Percentiles rank a stretch among this genome's conserved stretches.
These are phyloP conservation scores for Chloebia gouldiae DNA, from an alignment of 2,113 vertebrate genomes.

Conservation along the genomic window DNA sequence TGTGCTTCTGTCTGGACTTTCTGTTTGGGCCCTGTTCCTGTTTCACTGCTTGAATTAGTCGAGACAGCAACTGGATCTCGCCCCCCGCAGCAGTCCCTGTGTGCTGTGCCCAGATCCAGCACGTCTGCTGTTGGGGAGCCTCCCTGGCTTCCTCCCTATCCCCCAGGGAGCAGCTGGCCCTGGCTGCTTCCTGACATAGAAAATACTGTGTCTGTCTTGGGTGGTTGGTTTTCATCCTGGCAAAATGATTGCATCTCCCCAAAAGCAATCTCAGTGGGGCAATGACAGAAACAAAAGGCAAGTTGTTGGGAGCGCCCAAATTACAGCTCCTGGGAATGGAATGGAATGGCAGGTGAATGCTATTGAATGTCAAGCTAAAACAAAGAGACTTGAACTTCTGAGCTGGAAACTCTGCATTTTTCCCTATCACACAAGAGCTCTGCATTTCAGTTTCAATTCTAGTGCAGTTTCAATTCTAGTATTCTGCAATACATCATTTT, in stretches of 20 bases:
- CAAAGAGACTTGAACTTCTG: not conserved
- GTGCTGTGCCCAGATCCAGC: not conserved
- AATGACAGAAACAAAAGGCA: not conserved
- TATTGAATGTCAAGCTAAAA: not conserved
- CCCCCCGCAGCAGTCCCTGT: not conserved
- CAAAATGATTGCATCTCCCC: not conserved
- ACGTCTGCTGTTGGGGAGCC: not conserved
- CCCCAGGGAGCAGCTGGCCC: not conserved
- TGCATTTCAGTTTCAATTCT: not conserved
- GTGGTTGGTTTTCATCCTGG: not conserved
- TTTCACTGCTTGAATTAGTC: accelerated
- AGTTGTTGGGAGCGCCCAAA: not conserved
- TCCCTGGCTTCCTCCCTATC: not conserved
- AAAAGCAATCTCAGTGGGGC: not conserved
- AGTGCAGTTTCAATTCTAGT: not conserved
- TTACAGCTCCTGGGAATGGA: not conserved
- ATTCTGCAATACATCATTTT: not conserved
- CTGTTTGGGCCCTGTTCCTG: not conserved
- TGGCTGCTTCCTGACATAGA: not conserved
- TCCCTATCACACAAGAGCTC: not conserved
- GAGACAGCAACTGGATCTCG: accelerated
- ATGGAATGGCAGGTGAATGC: not conserved
- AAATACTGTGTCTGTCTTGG: accelerated
- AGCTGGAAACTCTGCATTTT: not conserved
- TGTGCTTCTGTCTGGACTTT: not conserved